These are phyloP conservation scores for Nyctalus aviator DNA, from an alignment of 2,797 vertebrate species.

Conservation along the genomic window DNA sequence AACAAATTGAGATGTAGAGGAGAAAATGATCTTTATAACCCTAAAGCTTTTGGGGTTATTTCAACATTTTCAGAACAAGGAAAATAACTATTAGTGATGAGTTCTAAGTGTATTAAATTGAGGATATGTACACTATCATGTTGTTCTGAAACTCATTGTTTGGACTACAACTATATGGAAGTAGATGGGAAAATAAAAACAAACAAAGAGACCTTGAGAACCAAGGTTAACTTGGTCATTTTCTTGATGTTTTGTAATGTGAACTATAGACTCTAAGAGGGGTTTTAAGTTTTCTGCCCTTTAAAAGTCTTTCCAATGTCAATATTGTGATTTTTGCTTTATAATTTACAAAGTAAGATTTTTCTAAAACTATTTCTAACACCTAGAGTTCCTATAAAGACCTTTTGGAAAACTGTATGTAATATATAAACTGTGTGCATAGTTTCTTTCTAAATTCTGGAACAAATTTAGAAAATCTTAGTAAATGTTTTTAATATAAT, in stretches of 20 bases:
- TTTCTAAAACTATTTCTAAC: not conserved
- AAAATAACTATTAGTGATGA: slow-evolving; percentile 69
- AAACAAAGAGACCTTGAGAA: slow-evolving; percentile 67
- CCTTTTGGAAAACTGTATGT: not conserved
- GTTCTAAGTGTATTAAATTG: slow-evolving; percentile 78
- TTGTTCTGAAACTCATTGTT: slow-evolving; percentile 65
- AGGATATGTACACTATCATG: slow-evolving; percentile 59
- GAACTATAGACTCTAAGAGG: slow-evolving; percentile 68
- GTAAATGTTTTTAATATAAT: not conserved
- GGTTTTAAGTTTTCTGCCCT: slow-evolving; percentile 62
- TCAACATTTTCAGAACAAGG: slow-evolving; percentile 69
- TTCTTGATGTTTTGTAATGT: slow-evolving; percentile 58
- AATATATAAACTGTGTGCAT: not conserved
- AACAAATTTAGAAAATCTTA: slow-evolving; percentile 8
- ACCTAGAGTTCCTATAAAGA: not conserved
- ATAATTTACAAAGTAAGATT: slow-evolving; percentile 1
- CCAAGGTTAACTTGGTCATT: slow-evolving; percentile 74
- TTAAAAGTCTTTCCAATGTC: slow-evolving; percentile 72
- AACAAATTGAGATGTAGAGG: slow-evolving; percentile 71
- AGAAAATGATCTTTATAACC: slow-evolving; percentile 68
- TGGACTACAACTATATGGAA: slow-evolving; percentile 65
- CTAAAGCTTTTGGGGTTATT: slow-evolving; percentile 66
- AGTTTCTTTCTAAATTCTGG: not conserved
- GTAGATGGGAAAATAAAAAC: slow-evolving; percentile 61
- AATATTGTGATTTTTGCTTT: slow-evolving; percentile 12